phyloP scores from a whole-genome alignment of 2,797 vertebrate species.

The Poeciliopsis turneri region DNA sequence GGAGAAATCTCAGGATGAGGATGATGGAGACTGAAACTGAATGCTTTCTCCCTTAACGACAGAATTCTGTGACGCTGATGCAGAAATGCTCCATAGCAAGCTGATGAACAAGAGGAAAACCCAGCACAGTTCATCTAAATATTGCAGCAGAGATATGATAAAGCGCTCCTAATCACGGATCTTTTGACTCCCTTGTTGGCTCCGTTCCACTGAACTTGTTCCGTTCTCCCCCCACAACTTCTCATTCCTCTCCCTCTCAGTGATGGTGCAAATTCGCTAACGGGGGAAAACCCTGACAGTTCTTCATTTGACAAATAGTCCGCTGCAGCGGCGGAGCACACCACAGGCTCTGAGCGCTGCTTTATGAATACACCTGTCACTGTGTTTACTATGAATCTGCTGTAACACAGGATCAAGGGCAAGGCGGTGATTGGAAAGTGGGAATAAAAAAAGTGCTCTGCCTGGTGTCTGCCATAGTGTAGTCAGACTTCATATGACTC shows the following conservation, averaged over 20 bases:
- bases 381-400: conserved; percentile 74
- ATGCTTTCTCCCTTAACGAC: background rate
- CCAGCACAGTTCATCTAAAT: conserved; percentile 3
- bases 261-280: conserved; percentile 36
- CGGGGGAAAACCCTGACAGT: conserved; percentile 54
- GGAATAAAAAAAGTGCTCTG: conserved; percentile 51
- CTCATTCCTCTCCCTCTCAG: conserved; percentile 27
- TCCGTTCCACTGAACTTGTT: conserved; percentile 11
- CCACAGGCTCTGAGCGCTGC: conserved; percentile 52
- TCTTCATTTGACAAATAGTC: conserved; percentile 70
- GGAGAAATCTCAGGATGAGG: conserved; percentile 1
- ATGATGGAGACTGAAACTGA: conserved; percentile 6
- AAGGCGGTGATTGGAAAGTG: conserved; percentile 64
- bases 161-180: conserved; percentile 11
- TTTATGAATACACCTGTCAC: conserved; percentile 78
- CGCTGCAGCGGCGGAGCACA: conserved; percentile 45
- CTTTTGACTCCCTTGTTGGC: conserved; percentile 8
- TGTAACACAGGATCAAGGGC: conserved; percentile 73
- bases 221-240: conserved; percentile 21
- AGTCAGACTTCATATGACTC: conserved; percentile 57
- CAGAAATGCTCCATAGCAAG: background rate
- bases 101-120: conserved; percentile 1
- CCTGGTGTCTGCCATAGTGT: conserved; percentile 50
- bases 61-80: conserved; percentile 1
- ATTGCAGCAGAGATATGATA: background rate